These are phyloP conservation scores for Labeo calbasu DNA, from an alignment of 2,797 vertebrate species.

Conservation along the genomic window DNA sequence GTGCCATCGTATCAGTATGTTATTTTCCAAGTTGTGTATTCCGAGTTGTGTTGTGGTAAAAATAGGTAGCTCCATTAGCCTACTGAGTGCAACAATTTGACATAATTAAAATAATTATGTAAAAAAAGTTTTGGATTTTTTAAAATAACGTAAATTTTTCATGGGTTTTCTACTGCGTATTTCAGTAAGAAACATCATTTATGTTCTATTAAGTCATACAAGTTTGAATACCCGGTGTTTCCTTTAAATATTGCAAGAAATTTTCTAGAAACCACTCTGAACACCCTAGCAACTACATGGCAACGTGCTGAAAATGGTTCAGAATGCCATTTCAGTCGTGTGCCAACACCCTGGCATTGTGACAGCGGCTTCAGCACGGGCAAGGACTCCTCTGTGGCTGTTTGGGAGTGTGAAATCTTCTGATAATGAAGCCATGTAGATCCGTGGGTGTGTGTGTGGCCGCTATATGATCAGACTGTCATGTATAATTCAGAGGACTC, in stretches of 20 bases:
- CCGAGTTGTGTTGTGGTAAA: too few relatives aligned
- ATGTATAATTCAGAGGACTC: constrained; percentile 47
- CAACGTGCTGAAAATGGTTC: not conserved
- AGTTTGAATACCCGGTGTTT: too few relatives aligned
- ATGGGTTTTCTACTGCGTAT: too few relatives aligned
- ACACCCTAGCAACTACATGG: not conserved
- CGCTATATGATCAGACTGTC: constrained; percentile 48
- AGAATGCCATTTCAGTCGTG: not conserved
- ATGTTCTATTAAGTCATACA: too few relatives aligned
- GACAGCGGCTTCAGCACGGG: not conserved
- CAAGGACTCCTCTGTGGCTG: not conserved
- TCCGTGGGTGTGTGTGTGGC: not conserved
- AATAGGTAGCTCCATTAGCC: too few relatives aligned
- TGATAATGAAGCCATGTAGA: constrained; percentile 25
- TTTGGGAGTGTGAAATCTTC: not conserved
- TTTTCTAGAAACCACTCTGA: not conserved
- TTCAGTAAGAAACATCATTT: too few relatives aligned
- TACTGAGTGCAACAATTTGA: too few relatives aligned
- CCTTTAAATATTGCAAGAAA: not conserved
- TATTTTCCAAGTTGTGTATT: too few relatives aligned
- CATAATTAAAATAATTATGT: too few relatives aligned
- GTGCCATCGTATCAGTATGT: too few relatives aligned
- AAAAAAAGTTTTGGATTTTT: too few relatives aligned
- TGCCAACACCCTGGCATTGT: constrained; percentile 23
- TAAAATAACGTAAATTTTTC: too few relatives aligned